A percentile compares a stretch with the other conserved stretches of the same genome.
Evolutionary conservation across 2,113 vertebrate genomes (phyloP).

Genomic region (Anhinga anhinga): DNA sequence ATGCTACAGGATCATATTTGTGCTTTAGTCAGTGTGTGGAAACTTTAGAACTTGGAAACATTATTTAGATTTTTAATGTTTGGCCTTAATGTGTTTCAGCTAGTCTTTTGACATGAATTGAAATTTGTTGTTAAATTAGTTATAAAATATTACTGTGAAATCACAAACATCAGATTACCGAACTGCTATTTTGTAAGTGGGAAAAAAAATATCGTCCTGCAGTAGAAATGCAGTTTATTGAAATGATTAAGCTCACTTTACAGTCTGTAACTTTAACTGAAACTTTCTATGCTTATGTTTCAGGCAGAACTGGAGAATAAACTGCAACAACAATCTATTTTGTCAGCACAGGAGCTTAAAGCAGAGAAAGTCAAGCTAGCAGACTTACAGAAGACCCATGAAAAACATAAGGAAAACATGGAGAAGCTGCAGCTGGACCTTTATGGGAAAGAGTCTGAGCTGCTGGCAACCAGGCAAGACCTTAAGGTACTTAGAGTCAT

Average conservation of each 20-base stretch:
- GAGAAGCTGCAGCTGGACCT: conserved; percentile 87
- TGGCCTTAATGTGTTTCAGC: neutral
- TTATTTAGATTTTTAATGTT: neutral
- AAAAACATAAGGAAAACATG: conserved; percentile 77
- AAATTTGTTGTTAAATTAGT: neutral
- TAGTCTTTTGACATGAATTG: neutral
- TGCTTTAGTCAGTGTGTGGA: neutral
- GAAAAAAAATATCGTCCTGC: neutral
- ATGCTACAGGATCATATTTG: neutral
- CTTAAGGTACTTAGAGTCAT: conserved; percentile 81
- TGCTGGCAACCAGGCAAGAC: conserved; percentile 89
- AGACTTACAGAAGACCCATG: conserved; percentile 77
- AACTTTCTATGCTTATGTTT: conserved; percentile 28
- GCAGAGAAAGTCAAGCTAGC: conserved; percentile 76
- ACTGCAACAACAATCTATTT: conserved; percentile 78
- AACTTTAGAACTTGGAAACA: neutral
- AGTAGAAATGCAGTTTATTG: neutral
- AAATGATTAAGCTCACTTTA: neutral
- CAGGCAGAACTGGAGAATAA: conserved; percentile 85
- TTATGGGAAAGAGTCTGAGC: conserved; percentile 94
- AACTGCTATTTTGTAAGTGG: neutral
- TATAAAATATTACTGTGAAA: neutral
- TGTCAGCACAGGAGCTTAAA: conserved; percentile 77
- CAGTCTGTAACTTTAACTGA: neutral
- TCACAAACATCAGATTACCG: neutral